Evolutionary conservation across 2,888 invertebrate species (phyloP).

Genomic region (Drosophila percnosoma): DNA sequence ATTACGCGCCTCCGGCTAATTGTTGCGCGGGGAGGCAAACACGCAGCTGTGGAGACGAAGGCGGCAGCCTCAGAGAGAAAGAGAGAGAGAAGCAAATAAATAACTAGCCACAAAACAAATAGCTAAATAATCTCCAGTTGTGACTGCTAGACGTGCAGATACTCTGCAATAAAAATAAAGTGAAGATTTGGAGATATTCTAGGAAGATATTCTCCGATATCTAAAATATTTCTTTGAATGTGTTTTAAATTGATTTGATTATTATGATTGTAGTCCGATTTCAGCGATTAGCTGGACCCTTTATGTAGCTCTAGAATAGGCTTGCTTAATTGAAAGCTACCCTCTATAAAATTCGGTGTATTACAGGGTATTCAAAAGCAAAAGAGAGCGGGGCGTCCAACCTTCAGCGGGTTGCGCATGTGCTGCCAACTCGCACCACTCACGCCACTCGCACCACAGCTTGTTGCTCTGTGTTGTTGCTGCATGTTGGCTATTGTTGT

Average conservation of each 20-base stretch:
- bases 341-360: accelerated
- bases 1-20: slow-evolving; percentile 69
- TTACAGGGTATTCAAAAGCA: slow-evolving; percentile 43
- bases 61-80: not conserved
- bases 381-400: slow-evolving; percentile 57
- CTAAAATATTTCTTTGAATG: not conserved
- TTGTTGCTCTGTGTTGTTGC: slow-evolving; percentile 42
- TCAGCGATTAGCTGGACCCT: not conserved
- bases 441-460: slow-evolving; percentile 15
- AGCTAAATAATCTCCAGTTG: not conserved
- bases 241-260: no score
- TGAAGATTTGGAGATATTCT: no score
- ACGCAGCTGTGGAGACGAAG: not conserved
- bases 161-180: slow-evolving; percentile 8
- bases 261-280: not conserved
- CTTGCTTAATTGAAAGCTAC: not conserved
- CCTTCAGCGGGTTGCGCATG: slow-evolving; percentile 77
- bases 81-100: slow-evolving; percentile 2
- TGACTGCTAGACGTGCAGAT: not conserved
- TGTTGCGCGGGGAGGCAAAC: slow-evolving; percentile 3
- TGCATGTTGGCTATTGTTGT: slow-evolving; percentile 4
- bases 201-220: not conserved
- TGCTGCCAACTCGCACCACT: slow-evolving; percentile 33
- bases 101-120: not conserved
- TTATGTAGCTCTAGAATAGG: not conserved